Evolutionary conservation across 2,888 invertebrate species (phyloP).

Genomic region (Apantesis nais): DNA sequence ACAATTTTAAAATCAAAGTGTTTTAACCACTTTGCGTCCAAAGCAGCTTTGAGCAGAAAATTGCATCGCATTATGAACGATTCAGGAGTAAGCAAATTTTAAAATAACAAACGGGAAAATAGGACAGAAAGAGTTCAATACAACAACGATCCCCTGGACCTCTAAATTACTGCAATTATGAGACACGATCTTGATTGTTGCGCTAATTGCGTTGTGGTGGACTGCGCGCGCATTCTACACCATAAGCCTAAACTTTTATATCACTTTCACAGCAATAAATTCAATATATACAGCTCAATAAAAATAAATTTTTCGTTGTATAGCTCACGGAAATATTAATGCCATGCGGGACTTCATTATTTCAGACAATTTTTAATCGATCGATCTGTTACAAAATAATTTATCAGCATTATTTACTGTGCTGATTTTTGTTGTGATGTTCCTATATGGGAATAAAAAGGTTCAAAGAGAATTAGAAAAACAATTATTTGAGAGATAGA

Average conservation of each 20-base stretch:
- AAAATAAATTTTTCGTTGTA: constrained; percentile 59
- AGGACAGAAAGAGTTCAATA: constrained; percentile 31
- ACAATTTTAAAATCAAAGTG: constrained; percentile 39
- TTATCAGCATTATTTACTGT: background rate
- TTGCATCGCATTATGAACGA: constrained; percentile 28
- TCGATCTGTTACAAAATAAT: background rate
- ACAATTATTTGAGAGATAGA: background rate
- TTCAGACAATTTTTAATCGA: constrained; percentile 30
- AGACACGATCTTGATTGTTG: constrained; percentile 67
- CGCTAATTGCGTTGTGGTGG: constrained; percentile 65
- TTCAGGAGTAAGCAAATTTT: constrained; percentile 26
- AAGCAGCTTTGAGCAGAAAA: constrained; percentile 35
- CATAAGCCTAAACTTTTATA: constrained; percentile 25
- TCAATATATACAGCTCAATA: constrained; percentile 49
- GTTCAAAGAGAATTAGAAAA: background rate
- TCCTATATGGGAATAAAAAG: background rate
- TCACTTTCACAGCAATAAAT: constrained; percentile 48
- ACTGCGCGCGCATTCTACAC: constrained; percentile 37
- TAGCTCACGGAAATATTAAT: constrained; percentile 53
- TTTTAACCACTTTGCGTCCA: constrained; percentile 35
- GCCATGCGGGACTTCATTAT: constrained; percentile 26
- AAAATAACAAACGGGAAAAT: constrained; percentile 28
- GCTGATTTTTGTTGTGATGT: background rate
- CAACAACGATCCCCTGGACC: constrained; percentile 19
- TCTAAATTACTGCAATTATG: constrained; percentile 59